Evolutionary conservation across 2,797 vertebrate species (phyloP).

Genomic region (Pipistrellus nathusii): DNA sequence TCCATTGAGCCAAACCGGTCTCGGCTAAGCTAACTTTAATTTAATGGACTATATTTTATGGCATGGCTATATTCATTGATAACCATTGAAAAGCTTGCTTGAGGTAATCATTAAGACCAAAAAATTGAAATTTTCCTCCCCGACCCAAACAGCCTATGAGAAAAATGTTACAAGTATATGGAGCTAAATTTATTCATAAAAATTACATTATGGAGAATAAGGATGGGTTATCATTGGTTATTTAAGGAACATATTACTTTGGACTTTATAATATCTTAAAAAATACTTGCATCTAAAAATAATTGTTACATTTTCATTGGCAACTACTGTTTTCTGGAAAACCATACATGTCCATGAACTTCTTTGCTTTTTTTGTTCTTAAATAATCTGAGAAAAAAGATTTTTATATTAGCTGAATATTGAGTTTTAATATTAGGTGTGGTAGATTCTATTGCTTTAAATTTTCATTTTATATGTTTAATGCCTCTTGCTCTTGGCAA

Average conservation of each 20-base stretch:
- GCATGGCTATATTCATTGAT: background rate
- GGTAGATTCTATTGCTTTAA: constrained; percentile 84
- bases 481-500: constrained; percentile 75
- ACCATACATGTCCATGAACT: constrained; percentile 6
- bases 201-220: background rate
- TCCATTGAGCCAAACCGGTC: too few relatives aligned
- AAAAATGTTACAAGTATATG: constrained; percentile 19
- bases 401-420: constrained; percentile 86
- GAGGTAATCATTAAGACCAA: background rate
- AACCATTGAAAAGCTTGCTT: background rate
- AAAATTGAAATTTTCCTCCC: background rate
- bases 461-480: constrained; percentile 77
- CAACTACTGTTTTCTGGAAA: constrained; percentile 55
- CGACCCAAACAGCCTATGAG: background rate
- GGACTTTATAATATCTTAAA: background rate
- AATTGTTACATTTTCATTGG: background rate
- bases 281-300: constrained; percentile 11
- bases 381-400: constrained; percentile 82
- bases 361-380: constrained; percentile 66
- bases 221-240: background rate
- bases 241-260: background rate
- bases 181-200: constrained; percentile 27
- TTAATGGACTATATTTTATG: background rate
- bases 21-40: background rate
- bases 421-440: constrained; percentile 84